A percentile compares a stretch with the other conserved stretches of the same genome.
Evolutionary conservation across 2,113 vertebrate genomes (phyloP).

Genomic region (Gobius niger): DNA sequence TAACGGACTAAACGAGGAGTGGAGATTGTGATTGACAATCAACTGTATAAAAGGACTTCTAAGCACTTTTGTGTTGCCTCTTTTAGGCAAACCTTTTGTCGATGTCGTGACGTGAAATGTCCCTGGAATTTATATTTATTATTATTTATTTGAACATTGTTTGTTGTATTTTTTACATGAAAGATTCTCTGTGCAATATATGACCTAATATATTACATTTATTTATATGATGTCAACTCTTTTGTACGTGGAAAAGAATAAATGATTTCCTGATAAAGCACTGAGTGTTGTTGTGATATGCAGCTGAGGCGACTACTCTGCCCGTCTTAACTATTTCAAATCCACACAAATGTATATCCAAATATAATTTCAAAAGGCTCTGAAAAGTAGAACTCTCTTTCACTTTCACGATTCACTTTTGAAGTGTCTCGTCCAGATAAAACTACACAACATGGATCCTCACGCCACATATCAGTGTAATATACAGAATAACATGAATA

Average conservation of each 20-base stretch:
- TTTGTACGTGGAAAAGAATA: slow-evolving; percentile 49
- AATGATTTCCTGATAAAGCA: slow-evolving; percentile 14
- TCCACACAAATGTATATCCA: no score
- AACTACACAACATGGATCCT: no score
- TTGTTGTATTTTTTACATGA: slow-evolving; percentile 39
- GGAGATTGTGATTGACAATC: slow-evolving; percentile 35
- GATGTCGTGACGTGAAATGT: slow-evolving; percentile 43
- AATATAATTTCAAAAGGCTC: no score
- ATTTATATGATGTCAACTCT: slow-evolving; percentile 49
- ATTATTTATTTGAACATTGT: slow-evolving; percentile 23
- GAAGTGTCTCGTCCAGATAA: no score
- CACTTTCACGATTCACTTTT: no score
- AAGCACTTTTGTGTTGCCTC: slow-evolving; percentile 48
- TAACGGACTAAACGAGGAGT: slow-evolving; percentile 3
- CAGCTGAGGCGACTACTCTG: no score
- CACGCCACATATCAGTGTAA: no score
- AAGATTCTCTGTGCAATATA: slow-evolving; percentile 40
- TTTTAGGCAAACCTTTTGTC: slow-evolving; percentile 23
- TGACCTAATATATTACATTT: slow-evolving; percentile 33
- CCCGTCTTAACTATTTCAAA: no score
- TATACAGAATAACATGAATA: no score
- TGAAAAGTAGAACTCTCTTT: no score
- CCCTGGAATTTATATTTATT: slow-evolving; percentile 53
- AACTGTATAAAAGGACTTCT: slow-evolving; percentile 6
- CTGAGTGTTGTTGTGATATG: no score